Conservation (phyloP, 2,888 invertebrate genomes). For the Drosophila putrida region DNA sequence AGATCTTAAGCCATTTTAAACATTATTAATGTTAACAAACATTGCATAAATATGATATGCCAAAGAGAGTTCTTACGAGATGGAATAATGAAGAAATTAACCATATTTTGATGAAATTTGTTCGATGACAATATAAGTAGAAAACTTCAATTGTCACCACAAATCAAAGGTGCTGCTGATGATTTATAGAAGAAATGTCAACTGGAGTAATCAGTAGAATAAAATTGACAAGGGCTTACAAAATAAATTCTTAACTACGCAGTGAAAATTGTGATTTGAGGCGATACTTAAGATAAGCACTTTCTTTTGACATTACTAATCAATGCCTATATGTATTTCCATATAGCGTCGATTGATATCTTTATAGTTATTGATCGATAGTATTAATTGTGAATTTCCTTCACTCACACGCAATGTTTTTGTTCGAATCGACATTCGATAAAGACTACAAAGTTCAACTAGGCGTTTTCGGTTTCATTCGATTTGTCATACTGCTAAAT, state of each 20-base stretch:
- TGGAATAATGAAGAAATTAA: neutral
- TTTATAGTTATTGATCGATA: constrained; percentile 29
- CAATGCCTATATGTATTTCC: neutral
- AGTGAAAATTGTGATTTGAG: constrained; percentile 27
- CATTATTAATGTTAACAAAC: too few relatives aligned
- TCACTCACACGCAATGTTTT: constrained; percentile 1
- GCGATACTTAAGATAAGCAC: constrained; percentile 2
- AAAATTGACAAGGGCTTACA: constrained; percentile 23
- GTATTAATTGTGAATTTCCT: constrained; percentile 13
- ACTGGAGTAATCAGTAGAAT: constrained; percentile 20
- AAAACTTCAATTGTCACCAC: neutral
- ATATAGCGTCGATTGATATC: constrained; percentile 4
- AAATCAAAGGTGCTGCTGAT: neutral
- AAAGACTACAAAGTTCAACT: constrained; percentile 60
- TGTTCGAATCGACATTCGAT: constrained; percentile 22
- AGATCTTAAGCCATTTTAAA: too few relatives aligned
- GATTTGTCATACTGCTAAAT: constrained; percentile 59
- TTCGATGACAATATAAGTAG: neutral
- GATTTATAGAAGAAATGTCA: constrained; percentile 32
- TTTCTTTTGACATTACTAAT: constrained; percentile 12
- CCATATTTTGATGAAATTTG: neutral
- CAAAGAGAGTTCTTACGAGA: neutral
- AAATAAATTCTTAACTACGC: constrained; percentile 44
- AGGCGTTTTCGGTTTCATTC: constrained; percentile 19
- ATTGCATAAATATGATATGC: too few relatives aligned